Evolutionary conservation across 2,888 invertebrate genomes (phyloP).

Genomic region (Selenia dentaria): DNA sequence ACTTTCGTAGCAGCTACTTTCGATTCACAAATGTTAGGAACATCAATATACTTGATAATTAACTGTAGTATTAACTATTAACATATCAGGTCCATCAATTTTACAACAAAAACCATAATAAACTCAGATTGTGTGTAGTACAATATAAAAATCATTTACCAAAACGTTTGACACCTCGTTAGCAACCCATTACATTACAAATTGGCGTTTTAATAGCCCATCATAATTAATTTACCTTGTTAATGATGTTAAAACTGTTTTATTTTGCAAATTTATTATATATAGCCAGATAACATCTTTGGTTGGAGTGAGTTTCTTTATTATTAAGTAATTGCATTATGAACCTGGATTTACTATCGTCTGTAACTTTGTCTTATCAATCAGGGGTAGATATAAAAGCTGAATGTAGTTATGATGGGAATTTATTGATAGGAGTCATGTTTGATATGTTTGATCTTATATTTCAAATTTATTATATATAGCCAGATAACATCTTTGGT

Average conservation of each 20-base stretch:
- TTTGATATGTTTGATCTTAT: too few relatives aligned
- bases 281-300: slow-evolving; percentile 10
- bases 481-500: slow-evolving; percentile 10
- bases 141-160: slow-evolving; percentile 26
- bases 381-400: too few relatives aligned
- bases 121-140: not conserved
- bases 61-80: too few relatives aligned
- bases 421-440: too few relatives aligned
- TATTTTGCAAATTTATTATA: slow-evolving; percentile 20
- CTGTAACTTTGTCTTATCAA: too few relatives aligned
- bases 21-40: too few relatives aligned
- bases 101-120: not conserved
- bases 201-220: slow-evolving; percentile 34
- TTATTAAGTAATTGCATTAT: too few relatives aligned
- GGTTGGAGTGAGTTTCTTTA: too few relatives aligned
- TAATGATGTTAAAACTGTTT: slow-evolving; percentile 19
- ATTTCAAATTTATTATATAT: slow-evolving; percentile 16
- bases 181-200: slow-evolving; percentile 33
- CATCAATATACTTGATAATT: too few relatives aligned
- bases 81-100: not conserved
- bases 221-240: slow-evolving; percentile 31
- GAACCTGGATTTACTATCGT: too few relatives aligned
- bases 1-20: too few relatives aligned
- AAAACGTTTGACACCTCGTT: slow-evolving; percentile 34
- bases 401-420: too few relatives aligned